phyloP scores from a whole-genome alignment of 1,140 invertebrate species.

The Heliconius melpomene region DNA sequence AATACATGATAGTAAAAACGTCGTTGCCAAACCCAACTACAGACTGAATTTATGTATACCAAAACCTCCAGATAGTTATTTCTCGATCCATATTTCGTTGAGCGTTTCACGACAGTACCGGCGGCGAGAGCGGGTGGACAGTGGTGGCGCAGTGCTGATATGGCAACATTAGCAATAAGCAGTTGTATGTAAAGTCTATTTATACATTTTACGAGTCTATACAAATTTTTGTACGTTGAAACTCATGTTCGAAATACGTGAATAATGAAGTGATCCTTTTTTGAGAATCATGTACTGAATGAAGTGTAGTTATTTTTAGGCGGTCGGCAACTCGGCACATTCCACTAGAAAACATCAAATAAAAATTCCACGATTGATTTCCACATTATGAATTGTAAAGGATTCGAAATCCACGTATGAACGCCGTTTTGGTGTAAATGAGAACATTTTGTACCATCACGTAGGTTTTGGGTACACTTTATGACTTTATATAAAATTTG shows the following conservation, averaged over 20 bases:
- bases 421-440: conserved; percentile 70
- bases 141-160: conserved; percentile 17
- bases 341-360: conserved; percentile 75
- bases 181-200: conserved; percentile 80
- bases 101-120: conserved; percentile 18
- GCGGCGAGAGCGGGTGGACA: conserved; percentile 9
- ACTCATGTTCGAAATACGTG: conserved; percentile 73
- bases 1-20: conserved; percentile 56
- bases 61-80: conserved; percentile 64
- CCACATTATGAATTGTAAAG: conserved; percentile 76
- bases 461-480: no score
- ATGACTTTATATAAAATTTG: conserved; percentile 81
- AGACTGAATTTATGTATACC: conserved; percentile 79
- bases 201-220: conserved; percentile 81
- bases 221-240: conserved; percentile 80
- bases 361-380: conserved; percentile 80
- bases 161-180: conserved; percentile 78
- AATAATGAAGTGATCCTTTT: conserved; percentile 76
- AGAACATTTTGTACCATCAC: conserved; percentile 79
- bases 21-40: conserved; percentile 75
- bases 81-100: conserved; percentile 57
- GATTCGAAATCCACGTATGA: conserved; percentile 71
- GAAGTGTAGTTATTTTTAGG: conserved; percentile 77
- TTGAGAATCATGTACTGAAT: conserved; percentile 80
- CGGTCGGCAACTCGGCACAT: conserved; percentile 80